phyloP scores from a whole-genome alignment of 1,140 invertebrate species.

The Listronotus bonariensis region DNA sequence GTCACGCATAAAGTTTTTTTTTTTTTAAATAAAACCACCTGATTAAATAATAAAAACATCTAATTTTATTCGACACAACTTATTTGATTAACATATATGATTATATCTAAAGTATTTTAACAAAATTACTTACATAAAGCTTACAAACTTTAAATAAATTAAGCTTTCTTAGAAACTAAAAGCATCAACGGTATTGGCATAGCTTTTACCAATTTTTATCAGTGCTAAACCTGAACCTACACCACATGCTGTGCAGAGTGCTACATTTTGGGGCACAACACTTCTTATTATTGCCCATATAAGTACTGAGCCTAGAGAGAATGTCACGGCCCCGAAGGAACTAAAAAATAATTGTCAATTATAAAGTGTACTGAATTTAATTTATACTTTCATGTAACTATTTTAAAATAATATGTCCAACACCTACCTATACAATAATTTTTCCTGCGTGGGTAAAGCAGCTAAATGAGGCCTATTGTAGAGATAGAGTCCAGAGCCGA shows the following conservation, averaged over 20 bases:
- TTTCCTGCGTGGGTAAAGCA: constrained; percentile 54
- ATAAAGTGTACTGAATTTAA: constrained; percentile 12
- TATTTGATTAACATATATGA: not conserved
- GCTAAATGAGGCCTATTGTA: constrained; percentile 66
- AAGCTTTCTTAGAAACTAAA: constrained; percentile 39
- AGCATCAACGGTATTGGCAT: constrained; percentile 55
- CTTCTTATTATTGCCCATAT: constrained; percentile 73
- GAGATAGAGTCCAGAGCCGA: constrained; percentile 67
- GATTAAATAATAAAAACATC: not conserved
- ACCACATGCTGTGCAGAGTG: constrained; percentile 64
- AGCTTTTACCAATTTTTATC: constrained; percentile 65
- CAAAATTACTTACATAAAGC: not conserved
- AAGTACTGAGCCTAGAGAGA: constrained; percentile 74
- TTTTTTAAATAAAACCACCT: not conserved
- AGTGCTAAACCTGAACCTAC: constrained; percentile 64
- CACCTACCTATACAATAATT: constrained; percentile 61
- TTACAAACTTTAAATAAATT: constrained; percentile 17
- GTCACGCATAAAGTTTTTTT: not conserved
- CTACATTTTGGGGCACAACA: constrained; percentile 66
- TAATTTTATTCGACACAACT: constrained; percentile 5
- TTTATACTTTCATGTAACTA: constrained; percentile 1
- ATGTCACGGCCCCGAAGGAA: constrained; percentile 66
- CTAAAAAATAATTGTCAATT: constrained; percentile 53
- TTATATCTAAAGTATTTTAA: not conserved
- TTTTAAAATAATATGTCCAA: no score